Base-by-base conservation (phyloP, 2,797 vertebrate species). In the Enteromius radiatus region DNA sequence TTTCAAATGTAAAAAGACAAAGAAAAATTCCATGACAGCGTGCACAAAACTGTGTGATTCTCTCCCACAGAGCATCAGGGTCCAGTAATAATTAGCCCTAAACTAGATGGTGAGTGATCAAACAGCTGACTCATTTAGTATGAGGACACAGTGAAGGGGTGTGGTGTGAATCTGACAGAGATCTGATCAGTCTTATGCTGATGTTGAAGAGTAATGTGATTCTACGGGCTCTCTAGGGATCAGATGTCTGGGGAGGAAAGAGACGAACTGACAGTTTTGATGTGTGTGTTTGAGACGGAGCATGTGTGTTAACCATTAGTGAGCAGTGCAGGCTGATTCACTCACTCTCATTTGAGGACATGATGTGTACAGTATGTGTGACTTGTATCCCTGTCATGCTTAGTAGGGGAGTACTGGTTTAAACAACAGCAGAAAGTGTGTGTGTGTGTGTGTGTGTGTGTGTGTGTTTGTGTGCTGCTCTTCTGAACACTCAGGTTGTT, bases 231-330 rank as follows among this genome's bases (percentile, higher is more conserved):
- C 74, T 76, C 54, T 47, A 28, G 74, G 36, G 54, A 41, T 68
- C 49, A 67, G 33, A 76, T 76, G 49, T 43, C 23, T 23, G 49
- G 47, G 49, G 10, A 23, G 47, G 19, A 77, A 17, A 56, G 26
- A 31, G 23, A 14, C 15, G 31, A 28, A 59, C n/a, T 33, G 74
- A 56, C 54, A 4, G 14, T 6, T 41, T 31, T 41, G 52, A 23
- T 2, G 14, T 3, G 38, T 76, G 19, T 45, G 31, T 45, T 71
- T 59, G 11, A 83, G 74, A 59, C 73, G 21, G 64, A 67, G 41
- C 15, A 19, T 71, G 49, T 79, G 77, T 84, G 73, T 52, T 63
- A 78, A 70, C 70, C 77, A 84, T 84, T 84, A 80, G 59, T 73
- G 38, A 12, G 47, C 19, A 78, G 73, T 33, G 52, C 67, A 47